Base-by-base conservation (phyloP, 2,797 vertebrate genomes). In the Merluccius polli region DNA sequence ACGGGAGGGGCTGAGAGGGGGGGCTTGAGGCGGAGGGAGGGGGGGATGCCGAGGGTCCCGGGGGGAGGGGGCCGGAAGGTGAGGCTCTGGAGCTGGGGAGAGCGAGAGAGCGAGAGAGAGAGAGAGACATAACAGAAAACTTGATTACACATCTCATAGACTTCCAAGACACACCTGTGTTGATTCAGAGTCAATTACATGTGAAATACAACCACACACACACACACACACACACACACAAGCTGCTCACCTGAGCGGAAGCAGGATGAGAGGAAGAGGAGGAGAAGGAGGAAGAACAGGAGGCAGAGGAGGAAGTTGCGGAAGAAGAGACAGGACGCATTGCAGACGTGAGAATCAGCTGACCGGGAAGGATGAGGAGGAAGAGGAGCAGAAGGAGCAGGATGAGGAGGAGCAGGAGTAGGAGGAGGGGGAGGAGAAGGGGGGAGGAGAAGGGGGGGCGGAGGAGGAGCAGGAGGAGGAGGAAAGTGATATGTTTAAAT, bases 241-340 rank as follows among this genome's bases (percentile, higher is more conserved):
- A 36, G 76, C 65, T 75, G 85, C 95, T 97, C 94, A 98, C 97
- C 98, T 98, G 97, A 91, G 95, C 92, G 80, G 96, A 95, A 92
- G 95, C 92, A 79, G 91, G 94, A 90, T 94, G 95, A 94, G 94
- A 95, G 88, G 89, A 90, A 75, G 85, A 33, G 75, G 81, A 59
- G 29, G 83, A 89, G 75, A 83, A 84, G 29, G 90, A 87, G 68
- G 87, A 90, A 7, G 86, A 87, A 65, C 85, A 86, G 21, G 87
- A 86, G 8, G 86, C 85, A 33, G 88, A 87, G 72, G 85, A 88
- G 44, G 85, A 84, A 68, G 87, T 63, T 6, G 86, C 85, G 31
- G 88, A 87, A 69, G 85, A 88, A 38, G 85, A 84, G 71, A 86
- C 87, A 81, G 91, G 92, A 82, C 92, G 86, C 90, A 94, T 91